These are phyloP conservation scores for Drosophila mojavensis DNA, from an alignment of 1,140 invertebrate genomes.

Conservation along the genomic window DNA sequence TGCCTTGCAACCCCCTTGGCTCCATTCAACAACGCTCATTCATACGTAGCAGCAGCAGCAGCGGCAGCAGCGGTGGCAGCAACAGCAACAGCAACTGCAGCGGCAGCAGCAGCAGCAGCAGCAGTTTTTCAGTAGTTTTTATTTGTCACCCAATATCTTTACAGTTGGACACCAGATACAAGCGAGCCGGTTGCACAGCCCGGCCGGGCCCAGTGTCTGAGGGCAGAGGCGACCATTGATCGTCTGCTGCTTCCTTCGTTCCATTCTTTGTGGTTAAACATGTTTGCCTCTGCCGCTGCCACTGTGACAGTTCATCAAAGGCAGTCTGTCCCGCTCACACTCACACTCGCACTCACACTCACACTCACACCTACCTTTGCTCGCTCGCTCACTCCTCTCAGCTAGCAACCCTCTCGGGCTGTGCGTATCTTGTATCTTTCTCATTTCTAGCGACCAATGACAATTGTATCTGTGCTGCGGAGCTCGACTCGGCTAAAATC, in stretches of 20 bases:
- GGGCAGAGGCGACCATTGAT: slow-evolving; percentile 68
- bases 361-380: too few relatives aligned
- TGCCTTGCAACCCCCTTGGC: slow-evolving; percentile 51
- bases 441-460: slow-evolving; percentile 62
- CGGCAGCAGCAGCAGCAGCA: too few relatives aligned
- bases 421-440: slow-evolving; percentile 50
- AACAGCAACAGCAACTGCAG: slow-evolving; percentile 12
- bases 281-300: slow-evolving; percentile 41
- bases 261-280: slow-evolving; percentile 80
- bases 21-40: slow-evolving; percentile 62
- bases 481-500: slow-evolving; percentile 9
- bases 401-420: slow-evolving; percentile 49
- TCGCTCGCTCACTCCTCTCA: background rate
- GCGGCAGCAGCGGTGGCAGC: background rate
- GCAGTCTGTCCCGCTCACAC: background rate
- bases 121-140: slow-evolving; percentile 79
- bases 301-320: too few relatives aligned
- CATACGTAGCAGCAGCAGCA: slow-evolving; percentile 67
- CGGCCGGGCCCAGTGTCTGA: background rate
- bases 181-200: slow-evolving; percentile 2
- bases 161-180: slow-evolving; percentile 79
- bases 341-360: slow-evolving; percentile 5
- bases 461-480: slow-evolving; percentile 29
- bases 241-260: slow-evolving; percentile 79
- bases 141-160: slow-evolving; percentile 83